Evolutionary conservation across 2,113 vertebrate species (phyloP).

Genomic region (Jacana jacana): DNA sequence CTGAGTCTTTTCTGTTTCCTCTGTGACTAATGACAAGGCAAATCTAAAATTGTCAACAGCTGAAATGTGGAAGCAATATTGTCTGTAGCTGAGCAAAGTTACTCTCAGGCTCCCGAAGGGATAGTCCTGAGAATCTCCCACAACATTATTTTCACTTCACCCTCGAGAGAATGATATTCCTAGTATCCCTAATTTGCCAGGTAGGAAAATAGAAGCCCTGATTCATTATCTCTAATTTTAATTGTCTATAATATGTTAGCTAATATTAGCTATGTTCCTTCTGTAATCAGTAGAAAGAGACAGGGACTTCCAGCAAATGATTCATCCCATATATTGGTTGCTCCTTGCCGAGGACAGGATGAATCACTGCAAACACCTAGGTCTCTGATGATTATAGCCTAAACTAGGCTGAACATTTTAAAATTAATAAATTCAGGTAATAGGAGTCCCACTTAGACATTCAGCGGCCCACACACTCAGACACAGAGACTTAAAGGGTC

Average conservation of each 20-base stretch:
- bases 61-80: slow-evolving; percentile 11
- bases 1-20: not conserved
- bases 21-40: not conserved
- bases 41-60: not conserved
- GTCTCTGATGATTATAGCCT: not conserved
- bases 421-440: not conserved
- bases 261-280: not conserved
- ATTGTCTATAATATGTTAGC: not conserved
- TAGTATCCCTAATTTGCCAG: not conserved
- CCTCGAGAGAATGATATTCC: not conserved
- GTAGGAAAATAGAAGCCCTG: not conserved
- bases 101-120: not conserved
- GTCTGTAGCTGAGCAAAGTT: not conserved
- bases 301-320: not conserved
- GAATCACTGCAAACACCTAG: not conserved
- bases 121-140: not conserved
- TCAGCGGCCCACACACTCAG: not conserved
- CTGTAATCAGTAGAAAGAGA: not conserved
- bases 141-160: not conserved
- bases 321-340: not conserved
- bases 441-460: not conserved
- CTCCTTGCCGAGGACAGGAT: not conserved
- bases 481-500: not conserved
- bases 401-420: not conserved
- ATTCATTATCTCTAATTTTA: not conserved